Evolutionary conservation across 2,797 vertebrate species (phyloP), one percentile per base, ranked within the genome.

Genomic region (Gymnocypris eckloni): DNA sequence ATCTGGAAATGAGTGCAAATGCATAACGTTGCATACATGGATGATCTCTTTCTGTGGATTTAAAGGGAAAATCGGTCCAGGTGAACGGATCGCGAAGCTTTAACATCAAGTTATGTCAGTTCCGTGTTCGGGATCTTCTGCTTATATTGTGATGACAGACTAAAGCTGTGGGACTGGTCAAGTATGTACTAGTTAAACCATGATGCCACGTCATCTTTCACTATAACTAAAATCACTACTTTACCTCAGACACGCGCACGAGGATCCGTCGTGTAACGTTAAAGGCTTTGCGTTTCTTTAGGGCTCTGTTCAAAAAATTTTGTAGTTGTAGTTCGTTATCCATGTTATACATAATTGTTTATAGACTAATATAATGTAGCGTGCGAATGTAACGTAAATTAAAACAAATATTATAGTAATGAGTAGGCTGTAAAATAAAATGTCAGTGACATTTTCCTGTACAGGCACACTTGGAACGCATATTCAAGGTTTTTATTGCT

Each of bases 121-220:
- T n/a, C 48, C 22, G 61, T 70, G 33, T 56, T 43, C 6, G 33
- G 64, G 43, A 59, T 8, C 50, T 59, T 79, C n/a, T 71, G 82
- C 39, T 15, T 22, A 18, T 43, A 50, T 56, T 52, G 41, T 50
- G 18, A 50, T 80, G 39, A 37, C 25, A 79, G 41, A 79, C 52
- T 18, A 50, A 13, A 72, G 76, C 52, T 56, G 66, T 37, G 83
- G 11, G 6, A 69, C 82, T 41, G 39, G 25, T 48, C 45, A 52
- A 52, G 11, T 6, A 5, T 18, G 56, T 43, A 4, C 72, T n/a
- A 48, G 76, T 71, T 79, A 45, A 64, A 64, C 16, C 10, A 2
- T 39, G 41, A 59, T 61, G 84, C 84, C 77, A 85, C 84, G 76
- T 80, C 77, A 72, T 64, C 83, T 28, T 84, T 16, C 25, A 39